Evolutionary conservation across 2,888 invertebrate genomes (phyloP).

Genomic region (Amitus sp.): DNA sequence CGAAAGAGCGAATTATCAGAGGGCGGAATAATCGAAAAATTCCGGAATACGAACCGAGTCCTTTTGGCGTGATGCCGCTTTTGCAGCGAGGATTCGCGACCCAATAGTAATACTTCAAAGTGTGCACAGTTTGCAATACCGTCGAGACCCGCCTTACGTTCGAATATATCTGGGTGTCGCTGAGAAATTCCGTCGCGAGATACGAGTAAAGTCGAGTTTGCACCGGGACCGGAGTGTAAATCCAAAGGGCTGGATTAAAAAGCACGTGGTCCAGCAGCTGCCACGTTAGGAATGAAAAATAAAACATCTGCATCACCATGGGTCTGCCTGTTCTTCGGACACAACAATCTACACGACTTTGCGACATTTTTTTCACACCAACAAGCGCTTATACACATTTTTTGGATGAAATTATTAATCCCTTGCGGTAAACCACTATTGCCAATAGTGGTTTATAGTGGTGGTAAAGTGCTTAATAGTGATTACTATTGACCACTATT

Average conservation of each 20-base stretch:
- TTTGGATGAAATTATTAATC: no score
- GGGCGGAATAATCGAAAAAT: background rate
- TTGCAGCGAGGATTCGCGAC: slow-evolving; percentile 94
- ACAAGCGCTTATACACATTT: slow-evolving; percentile 5
- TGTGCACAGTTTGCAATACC: slow-evolving; percentile 97
- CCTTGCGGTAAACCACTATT: no score
- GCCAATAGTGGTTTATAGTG: no score
- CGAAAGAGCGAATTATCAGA: no score
- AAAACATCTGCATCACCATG: slow-evolving; percentile 82
- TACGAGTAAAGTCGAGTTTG: slow-evolving; percentile 97
- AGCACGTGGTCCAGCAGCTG: slow-evolving; percentile 99
- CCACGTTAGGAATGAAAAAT: slow-evolving; percentile 90
- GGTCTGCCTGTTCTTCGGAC: slow-evolving; percentile 65
- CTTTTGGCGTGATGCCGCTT: slow-evolving; percentile 95
- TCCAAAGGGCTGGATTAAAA: slow-evolving; percentile 99
- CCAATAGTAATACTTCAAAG: slow-evolving; percentile 99
- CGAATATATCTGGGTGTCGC: slow-evolving; percentile 96
- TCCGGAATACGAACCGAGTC: slow-evolving; percentile 77
- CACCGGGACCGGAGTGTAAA: slow-evolving; percentile 95
- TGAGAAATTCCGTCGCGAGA: slow-evolving; percentile 97
- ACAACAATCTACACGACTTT: slow-evolving; percentile 64
- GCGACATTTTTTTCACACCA: no score
- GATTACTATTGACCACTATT: no score
- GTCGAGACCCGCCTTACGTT: slow-evolving; percentile 97
- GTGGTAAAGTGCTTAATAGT: no score